These are phyloP conservation scores for Strix aluco DNA, from an alignment of 2,113 vertebrate species.

Conservation along the genomic window DNA sequence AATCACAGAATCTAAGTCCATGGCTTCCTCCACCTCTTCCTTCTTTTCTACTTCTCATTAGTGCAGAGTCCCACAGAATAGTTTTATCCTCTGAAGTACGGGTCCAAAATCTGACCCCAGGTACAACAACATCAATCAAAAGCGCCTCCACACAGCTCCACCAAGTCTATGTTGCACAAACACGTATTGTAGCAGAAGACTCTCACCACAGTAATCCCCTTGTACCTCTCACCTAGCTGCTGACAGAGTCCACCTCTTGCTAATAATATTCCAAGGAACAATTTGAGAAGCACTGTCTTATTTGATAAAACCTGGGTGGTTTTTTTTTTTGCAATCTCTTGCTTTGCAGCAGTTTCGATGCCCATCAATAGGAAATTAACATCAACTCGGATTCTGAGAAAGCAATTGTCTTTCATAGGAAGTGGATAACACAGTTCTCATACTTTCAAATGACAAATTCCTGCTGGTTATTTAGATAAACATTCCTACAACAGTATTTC, in stretches of 20 bases:
- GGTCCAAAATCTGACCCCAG: not conserved
- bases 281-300: not conserved
- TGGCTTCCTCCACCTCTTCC: not conserved
- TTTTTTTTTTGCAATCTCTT: not conserved
- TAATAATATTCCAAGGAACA: not conserved
- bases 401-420: not conserved
- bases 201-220: not conserved
- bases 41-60: not conserved
- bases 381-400: not conserved
- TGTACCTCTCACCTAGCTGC: not conserved
- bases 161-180: accelerated
- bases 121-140: accelerated
- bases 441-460: not conserved
- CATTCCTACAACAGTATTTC: not conserved
- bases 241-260: not conserved
- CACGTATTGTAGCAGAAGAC: accelerated
- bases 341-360: not conserved
- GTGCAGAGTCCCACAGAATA: not conserved
- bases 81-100: not conserved
- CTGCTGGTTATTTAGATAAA: not conserved
- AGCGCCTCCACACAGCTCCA: accelerated
- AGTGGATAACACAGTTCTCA: not conserved
- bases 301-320: not conserved
- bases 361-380: not conserved
- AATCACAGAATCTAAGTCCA: not conserved